Conservation (phyloP, 2,797 vertebrate species). For the Liasis olivaceus region DNA sequence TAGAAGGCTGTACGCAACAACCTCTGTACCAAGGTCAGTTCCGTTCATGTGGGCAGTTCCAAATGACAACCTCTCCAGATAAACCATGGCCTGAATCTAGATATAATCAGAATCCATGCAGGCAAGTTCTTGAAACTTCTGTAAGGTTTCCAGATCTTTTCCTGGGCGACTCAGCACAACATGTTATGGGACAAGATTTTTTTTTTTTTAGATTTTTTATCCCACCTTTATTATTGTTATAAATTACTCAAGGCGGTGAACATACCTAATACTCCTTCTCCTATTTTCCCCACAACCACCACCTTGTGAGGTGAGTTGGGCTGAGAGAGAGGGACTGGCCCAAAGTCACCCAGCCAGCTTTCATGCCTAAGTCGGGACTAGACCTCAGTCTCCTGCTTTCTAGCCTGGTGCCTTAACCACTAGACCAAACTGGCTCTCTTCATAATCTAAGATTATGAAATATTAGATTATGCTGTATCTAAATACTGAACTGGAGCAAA, state of each 20-base stretch:
- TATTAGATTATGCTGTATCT: conserved; percentile 13
- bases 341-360: too few species aligned
- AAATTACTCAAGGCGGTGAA: too few species aligned
- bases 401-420: too few species aligned
- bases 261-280: too few species aligned
- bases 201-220: too few species aligned
- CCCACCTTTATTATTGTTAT: too few species aligned
- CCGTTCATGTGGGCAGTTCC: neutral
- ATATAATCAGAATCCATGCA: neutral
- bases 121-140: neutral
- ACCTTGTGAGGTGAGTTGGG: too few species aligned
- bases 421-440: too few species aligned
- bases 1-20: neutral
- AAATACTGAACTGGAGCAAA: conserved; percentile 49
- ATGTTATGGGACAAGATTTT: conserved; percentile 5
- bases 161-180: neutral
- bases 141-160: neutral
- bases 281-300: too few species aligned
- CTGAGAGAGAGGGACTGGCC: too few species aligned
- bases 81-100: neutral
- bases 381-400: too few species aligned
- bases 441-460: conserved; percentile 18
- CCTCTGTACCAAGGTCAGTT: neutral
- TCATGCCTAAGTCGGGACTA: too few species aligned
- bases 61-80: neutral